Conservation (phyloP, 2,797 vertebrate species). For the Melanogrammus aeglefinus region DNA sequence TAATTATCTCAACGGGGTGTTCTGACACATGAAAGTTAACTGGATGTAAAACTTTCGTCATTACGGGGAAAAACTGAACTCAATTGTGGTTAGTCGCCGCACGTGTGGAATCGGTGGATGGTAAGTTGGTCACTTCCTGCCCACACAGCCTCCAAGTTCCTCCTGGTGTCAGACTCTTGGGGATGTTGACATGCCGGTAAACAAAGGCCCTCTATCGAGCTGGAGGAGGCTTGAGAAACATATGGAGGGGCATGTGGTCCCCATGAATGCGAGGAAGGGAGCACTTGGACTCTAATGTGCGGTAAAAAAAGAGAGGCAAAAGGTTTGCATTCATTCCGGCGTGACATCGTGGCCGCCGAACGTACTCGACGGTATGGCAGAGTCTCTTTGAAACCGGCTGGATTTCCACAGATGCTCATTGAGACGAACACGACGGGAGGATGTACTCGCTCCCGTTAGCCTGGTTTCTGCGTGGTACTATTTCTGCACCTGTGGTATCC, state of each 20-base stretch:
- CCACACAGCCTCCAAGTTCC: slow-evolving; percentile 48
- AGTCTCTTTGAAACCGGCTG: background rate
- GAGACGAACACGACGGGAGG: background rate
- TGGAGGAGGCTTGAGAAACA: slow-evolving; percentile 55
- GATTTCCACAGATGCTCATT: background rate
- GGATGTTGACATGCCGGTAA: slow-evolving; percentile 61
- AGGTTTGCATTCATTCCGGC: background rate
- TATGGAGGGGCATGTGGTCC: slow-evolving; percentile 53
- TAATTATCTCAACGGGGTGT: slow-evolving; percentile 59
- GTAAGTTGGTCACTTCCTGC: slow-evolving; percentile 61
- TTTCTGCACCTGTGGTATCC: no score
- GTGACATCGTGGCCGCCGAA: background rate
- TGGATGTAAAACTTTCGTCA: slow-evolving; percentile 67
- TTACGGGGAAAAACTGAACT: slow-evolving; percentile 49
- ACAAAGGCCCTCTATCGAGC: slow-evolving; percentile 40
- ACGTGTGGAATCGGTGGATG: slow-evolving; percentile 49
- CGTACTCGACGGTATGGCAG: background rate
- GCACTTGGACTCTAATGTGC: slow-evolving; percentile 36
- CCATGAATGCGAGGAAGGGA: slow-evolving; percentile 35
- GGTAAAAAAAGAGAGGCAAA: background rate
- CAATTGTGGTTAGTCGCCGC: slow-evolving; percentile 57
- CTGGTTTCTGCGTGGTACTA: background rate
- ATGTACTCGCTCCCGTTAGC: background rate
- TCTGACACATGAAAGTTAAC: slow-evolving; percentile 61
- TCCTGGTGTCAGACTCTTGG: slow-evolving; percentile 50